Base-by-base conservation (phyloP, 2,113 vertebrate species). In the Arizona elegans region DNA sequence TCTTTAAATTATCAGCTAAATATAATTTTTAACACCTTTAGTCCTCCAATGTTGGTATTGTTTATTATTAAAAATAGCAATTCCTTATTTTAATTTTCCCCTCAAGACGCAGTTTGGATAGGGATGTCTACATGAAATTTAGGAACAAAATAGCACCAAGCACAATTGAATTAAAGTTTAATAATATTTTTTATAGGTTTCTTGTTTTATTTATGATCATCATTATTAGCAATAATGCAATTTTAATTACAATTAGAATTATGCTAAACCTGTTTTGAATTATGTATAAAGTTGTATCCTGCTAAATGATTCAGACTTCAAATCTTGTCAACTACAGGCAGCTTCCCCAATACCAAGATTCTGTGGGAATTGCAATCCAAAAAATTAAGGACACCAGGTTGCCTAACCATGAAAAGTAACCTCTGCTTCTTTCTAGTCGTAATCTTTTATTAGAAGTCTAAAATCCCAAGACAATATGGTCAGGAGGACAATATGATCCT, bases 1-100 rank as follows among this genome's bases (percentile, higher is more conserved):
- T 86, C 96, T 93, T 47, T 95, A 94, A 95, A 65, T 56, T 55
- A 90, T 86, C 89, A 91, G 29, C 8, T 52, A 90, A 65, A 81
- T 87, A 11, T 4, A 26, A 89, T 53, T 93, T n/a, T 91, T 87
- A 2, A 87, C 89, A 29, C 7, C 9, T 62, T 50, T 91, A 24
- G 33, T 86, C 8, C 33, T 89, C 17, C 65, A 87, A 17, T 29
- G 7, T 91, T 47, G 55, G 43, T 11, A 50, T 65, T 89, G 23
- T 59, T 23, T 65, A 62, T 70, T 38, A n/a, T 81, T 54, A 85
- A 92, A 91, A 86, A 90, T n/a, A 53, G n/a, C 0, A 1, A 52
- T 94, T 93, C 92, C 43, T 89, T 17, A 87, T 94, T 93, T 6
- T 91, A 19, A 19, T 26, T 81, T n/a, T 21, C 75, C 6, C 17